These are phyloP conservation scores for Heteromurus nitidus DNA, from an alignment of 2,888 invertebrate genomes.

Conservation along the genomic window DNA sequence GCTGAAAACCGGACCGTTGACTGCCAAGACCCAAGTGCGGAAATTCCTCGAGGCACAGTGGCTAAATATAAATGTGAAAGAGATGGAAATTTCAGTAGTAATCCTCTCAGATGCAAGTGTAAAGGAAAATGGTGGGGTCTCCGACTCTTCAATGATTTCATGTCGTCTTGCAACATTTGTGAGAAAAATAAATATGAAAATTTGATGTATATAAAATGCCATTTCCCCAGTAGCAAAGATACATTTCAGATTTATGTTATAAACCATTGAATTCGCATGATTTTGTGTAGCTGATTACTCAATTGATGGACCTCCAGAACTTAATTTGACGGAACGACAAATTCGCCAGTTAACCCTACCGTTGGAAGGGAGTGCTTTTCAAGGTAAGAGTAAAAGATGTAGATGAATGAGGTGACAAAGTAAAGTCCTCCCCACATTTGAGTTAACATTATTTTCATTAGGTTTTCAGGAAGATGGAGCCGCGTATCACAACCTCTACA, in stretches of 20 bases:
- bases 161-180: constrained; percentile 51
- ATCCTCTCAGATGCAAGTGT: constrained; percentile 56
- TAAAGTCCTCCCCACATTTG: too few species aligned
- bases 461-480: constrained; percentile 57
- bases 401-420: too few species aligned
- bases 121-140: constrained; percentile 65
- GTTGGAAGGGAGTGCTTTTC: too few species aligned
- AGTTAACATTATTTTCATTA: neutral
- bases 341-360: constrained; percentile 32
- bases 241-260: neutral
- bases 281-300: constrained; percentile 51
- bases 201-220: too few species aligned
- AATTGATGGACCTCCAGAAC: constrained; percentile 52
- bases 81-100: constrained; percentile 36
- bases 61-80: constrained; percentile 63
- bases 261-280: neutral
- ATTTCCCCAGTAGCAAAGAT: too few species aligned
- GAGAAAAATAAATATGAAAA: too few species aligned
- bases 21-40: constrained; percentile 20
- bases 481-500: constrained; percentile 65
- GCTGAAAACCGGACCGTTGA: constrained; percentile 38
- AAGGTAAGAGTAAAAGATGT: too few species aligned
- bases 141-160: constrained; percentile 54
- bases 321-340: constrained; percentile 42
- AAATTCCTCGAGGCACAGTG: constrained; percentile 51